Evolutionary conservation across 2,797 vertebrate species (phyloP).

Genomic region (Peromyscus eremicus): DNA sequence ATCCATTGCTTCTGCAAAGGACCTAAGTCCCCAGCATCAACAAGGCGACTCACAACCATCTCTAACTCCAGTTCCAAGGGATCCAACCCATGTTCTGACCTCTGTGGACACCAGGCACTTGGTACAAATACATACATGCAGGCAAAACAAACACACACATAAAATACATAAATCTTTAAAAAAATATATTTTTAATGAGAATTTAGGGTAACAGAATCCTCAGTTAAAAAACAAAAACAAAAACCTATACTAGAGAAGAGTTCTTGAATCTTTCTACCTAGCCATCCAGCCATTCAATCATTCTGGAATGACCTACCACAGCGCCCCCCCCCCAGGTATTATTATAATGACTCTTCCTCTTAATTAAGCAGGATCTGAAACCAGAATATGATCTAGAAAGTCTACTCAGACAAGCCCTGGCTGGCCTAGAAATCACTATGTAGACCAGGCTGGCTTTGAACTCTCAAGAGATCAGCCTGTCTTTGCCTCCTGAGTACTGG

Average conservation of each 20-base stretch:
- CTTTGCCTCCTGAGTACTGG: neutral
- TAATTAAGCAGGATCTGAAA: neutral
- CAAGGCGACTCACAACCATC: neutral
- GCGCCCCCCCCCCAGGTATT: neutral
- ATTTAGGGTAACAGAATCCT: neutral
- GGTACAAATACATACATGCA: neutral
- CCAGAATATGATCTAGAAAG: neutral
- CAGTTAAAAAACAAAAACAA: neutral
- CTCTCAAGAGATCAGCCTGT: neutral
- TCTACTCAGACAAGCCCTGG: neutral
- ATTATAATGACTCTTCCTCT: neutral
- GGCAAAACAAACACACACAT: neutral
- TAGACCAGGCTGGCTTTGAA: no score
- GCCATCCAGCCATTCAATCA: neutral
- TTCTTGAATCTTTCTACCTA: neutral
- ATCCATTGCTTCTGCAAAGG: neutral
- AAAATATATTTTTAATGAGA: neutral
- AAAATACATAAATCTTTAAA: neutral
- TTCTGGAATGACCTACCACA: neutral
- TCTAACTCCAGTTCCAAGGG: neutral
- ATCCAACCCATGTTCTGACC: neutral
- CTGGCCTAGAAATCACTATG: neutral
- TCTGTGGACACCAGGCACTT: neutral
- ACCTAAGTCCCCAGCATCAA: neutral
- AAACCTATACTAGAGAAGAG: neutral